Evolutionary conservation across 2,888 invertebrate species (phyloP), one percentile per base, ranked within the genome.

Genomic region (Ariolimax columbianus): DNA sequence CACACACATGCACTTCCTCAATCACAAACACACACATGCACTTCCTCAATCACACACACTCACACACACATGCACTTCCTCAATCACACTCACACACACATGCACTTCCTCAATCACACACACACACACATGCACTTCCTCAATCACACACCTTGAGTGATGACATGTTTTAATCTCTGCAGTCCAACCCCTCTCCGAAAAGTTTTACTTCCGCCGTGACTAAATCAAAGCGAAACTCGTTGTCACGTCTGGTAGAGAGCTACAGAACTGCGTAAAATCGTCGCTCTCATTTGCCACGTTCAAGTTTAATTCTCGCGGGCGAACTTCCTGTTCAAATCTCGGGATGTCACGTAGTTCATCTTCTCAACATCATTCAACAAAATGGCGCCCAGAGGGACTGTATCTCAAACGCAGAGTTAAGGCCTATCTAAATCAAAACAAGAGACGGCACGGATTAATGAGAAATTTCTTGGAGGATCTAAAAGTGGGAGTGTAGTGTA

Each of bases 401-500:
- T 66, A 47, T 43, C 43, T n/a, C 7, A n/a, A 79, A 43, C 79
- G 17, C 63, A 63, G 40, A 68, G 51, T 59, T 77, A 33, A 59
- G 30, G 26, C 66, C 43, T 79, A 79, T 66, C 79, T 79, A 79
- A 79, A 79, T 79, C 79, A 79, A 66, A 79, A 79, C 68, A 79
- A 63, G 79, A 79, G 68, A 68, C 47, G 43, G 78, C 68, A 33
- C 43, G 68, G 14, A 47, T 33, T 66, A 66, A 79, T 66, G 79
- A 40, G 79, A 47, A 79, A 63, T 47, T 68, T 63, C 38, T 63
- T 79, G 43, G 78, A 38, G 11, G 38, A 78, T 40, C 66, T 30
- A 66, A 79, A 23, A 33, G 68, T 43, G 2, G 38, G 38, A 38
- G 38, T 40, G 63, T 23, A 51, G 33, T 51, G 36, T 30, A 72